Base-by-base conservation (phyloP, 2,797 vertebrate species). In the Iguana delicatissima region DNA sequence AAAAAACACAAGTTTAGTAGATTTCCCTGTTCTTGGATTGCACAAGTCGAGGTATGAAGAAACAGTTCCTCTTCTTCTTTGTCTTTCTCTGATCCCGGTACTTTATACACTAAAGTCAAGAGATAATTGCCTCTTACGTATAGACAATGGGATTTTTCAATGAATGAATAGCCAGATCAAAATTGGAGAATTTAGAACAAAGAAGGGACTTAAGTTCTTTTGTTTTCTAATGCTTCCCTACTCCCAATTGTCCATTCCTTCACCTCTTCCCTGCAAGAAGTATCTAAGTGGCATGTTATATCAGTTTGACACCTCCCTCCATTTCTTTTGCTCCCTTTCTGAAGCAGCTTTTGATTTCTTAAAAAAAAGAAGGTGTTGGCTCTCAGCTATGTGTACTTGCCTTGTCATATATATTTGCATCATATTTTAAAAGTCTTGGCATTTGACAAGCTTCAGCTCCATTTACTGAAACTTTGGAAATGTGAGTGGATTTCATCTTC, bases 401-500 rank as follows among this genome's bases (percentile, higher is more conserved):
- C 20, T 77, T 16, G 7, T 24, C 5, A 22, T 77, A n/a, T 35
- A 42, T 77, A 82, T 29, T 69, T 69, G 38, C 59, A 69, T 46
- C 22, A 26, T 84, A 16, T 87, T 52, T 59, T 7, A 46, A 52
- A 52, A 35, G 91, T 90, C 87, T 46, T 84, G 84, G 85, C 90
- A 93, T 91, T 35, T 52, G 94, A 95, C 93, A 83, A 76, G 93
- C 57, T 94, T 95, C 93, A 94, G 87, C 90, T 12, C 77, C 84
- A 69, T 91, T 67, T 91, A 93, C 26, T 93, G 46, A 93, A 92
- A 85, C 90, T 95, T 93, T 92, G 80, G 87, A 91, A 93, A 94
- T 94, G 90, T 62, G 85, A 89, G 86, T 74, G 29, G 74, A 86
- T 62, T 93, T 73, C 22, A 62, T 94, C 84, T 95, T 94, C 77